Evolutionary conservation across 2,797 vertebrate genomes (phyloP).

Genomic region (Ctenosaura bakeri): DNA sequence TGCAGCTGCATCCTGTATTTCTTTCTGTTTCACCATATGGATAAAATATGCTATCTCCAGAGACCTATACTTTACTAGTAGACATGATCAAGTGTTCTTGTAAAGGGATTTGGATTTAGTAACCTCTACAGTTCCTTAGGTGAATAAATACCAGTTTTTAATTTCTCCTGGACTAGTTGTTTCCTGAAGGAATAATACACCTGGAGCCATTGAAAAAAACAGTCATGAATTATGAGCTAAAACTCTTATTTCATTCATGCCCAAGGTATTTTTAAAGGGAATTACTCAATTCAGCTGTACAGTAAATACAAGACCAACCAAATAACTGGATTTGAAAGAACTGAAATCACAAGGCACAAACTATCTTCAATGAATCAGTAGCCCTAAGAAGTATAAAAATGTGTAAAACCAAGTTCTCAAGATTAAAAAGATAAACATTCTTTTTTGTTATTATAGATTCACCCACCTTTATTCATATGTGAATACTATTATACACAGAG

Average conservation of each 20-base stretch:
- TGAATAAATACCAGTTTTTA: conserved; percentile 19
- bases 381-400: background rate
- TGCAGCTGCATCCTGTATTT: conserved; percentile 15
- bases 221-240: conserved; percentile 4
- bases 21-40: conserved; percentile 35
- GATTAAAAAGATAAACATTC: background rate
- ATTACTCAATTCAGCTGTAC: background rate
- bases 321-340: background rate
- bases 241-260: background rate
- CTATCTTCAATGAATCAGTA: background rate
- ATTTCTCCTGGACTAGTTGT: background rate
- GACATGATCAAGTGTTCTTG: conserved; percentile 24
- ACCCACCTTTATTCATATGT: conserved; percentile 24
- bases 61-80: conserved; percentile 23
- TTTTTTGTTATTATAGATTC: background rate
- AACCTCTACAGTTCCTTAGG: background rate
- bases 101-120: conserved; percentile 22
- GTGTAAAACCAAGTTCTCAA: background rate
- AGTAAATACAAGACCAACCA: background rate
- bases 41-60: conserved; percentile 8
- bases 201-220: background rate
- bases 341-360: background rate
- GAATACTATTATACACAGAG: no score
- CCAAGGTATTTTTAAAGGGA: background rate
- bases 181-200: background rate